Conservation (phyloP, 35 echinoderm and acorn worm species). For the Patiria miniata region DNA sequence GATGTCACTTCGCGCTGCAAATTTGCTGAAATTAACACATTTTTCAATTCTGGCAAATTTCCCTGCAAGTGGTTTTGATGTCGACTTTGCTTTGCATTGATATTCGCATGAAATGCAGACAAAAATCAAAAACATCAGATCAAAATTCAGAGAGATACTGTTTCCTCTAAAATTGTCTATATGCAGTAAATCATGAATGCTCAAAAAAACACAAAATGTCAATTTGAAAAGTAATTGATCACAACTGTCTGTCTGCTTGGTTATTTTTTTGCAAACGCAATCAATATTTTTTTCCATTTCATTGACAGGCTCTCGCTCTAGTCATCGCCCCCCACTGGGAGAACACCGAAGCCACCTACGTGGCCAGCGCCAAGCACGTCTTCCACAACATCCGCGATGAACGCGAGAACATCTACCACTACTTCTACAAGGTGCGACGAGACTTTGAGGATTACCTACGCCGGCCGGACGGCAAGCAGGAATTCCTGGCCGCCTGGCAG, state of each 20-base stretch:
- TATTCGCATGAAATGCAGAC: no score
- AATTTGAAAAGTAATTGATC: background rate
- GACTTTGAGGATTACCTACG: slow-evolving; percentile 87
- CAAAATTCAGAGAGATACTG: no score
- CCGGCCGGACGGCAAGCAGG: slow-evolving; percentile 84
- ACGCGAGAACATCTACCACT: slow-evolving; percentile 96
- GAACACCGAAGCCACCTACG: slow-evolving; percentile 87
- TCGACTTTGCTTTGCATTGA: no score
- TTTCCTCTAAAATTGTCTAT: no score
- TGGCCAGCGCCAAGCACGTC: slow-evolving; percentile 74
- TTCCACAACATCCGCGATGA: slow-evolving; percentile 79
- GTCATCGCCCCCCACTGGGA: slow-evolving; percentile 87
- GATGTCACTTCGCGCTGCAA: no score
- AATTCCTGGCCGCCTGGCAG: slow-evolving; percentile 85
- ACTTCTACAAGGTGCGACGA: slow-evolving; percentile 85
- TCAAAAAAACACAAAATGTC: no score
- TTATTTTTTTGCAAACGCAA: no score
- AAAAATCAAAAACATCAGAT: no score
- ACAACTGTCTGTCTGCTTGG: background rate
- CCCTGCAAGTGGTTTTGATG: no score
- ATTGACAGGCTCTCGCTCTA: slow-evolving; percentile 26
- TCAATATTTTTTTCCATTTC: background rate
- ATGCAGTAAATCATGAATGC: no score
- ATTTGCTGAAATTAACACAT: no score
- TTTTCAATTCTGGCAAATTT: no score